A percentile compares a stretch with the other conserved stretches of the same genome.
Evolutionary conservation across 2,113 vertebrate genomes (phyloP).

Genomic region (Hucho hucho): DNA sequence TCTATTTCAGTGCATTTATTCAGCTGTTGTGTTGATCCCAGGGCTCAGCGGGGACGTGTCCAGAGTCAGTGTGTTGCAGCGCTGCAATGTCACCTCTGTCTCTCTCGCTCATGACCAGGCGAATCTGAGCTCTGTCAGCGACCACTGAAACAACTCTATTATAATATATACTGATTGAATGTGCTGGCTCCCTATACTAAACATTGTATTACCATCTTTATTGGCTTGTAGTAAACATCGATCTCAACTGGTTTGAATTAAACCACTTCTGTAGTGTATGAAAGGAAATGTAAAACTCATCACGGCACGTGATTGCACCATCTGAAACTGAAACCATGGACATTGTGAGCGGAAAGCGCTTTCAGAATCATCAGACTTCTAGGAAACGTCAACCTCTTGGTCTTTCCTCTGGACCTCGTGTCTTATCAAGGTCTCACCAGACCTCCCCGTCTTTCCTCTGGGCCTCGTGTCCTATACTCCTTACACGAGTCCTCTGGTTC

Average conservation of each 20-base stretch:
- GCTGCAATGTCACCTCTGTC: constrained; percentile 63
- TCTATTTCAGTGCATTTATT: constrained; percentile 53
- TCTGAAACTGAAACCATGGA: background rate
- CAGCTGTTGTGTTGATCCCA: constrained; percentile 57
- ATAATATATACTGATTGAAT: background rate
- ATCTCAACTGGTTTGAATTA: background rate
- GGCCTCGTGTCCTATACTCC: too few species aligned
- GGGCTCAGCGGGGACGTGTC: constrained; percentile 42
- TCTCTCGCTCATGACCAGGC: constrained; percentile 45
- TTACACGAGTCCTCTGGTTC: background rate
- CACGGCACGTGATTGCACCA: background rate
- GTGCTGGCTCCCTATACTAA: too few species aligned
- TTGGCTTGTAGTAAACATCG: too few species aligned
- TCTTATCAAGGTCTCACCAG: background rate
- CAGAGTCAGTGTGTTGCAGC: constrained; percentile 39
- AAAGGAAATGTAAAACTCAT: background rate
- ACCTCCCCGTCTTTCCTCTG: background rate
- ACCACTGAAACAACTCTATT: constrained; percentile 30
- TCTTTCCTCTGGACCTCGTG: background rate
- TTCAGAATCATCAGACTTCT: background rate
- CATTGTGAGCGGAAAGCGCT: background rate
- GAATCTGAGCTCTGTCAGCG: constrained; percentile 50
- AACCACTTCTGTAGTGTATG: background rate
- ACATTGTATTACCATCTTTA: too few species aligned
- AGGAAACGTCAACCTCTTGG: background rate